A percentile compares a stretch with the other conserved stretches of the same genome.
Conservation (phyloP, 2,113 vertebrate species). For the Oncorhynchus mykiss region DNA sequence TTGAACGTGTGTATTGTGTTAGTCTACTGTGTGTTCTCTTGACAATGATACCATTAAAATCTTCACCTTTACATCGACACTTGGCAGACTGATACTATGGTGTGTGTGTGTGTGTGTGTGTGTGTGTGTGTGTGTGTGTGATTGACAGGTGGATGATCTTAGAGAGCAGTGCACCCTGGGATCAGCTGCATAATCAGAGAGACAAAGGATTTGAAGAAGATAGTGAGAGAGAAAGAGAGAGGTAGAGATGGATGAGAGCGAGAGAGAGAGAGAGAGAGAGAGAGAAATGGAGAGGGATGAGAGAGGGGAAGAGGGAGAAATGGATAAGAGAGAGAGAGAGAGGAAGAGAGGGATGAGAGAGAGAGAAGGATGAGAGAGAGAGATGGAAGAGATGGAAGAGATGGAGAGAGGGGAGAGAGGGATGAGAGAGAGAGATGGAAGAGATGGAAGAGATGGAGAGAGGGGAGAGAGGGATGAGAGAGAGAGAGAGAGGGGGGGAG, state of each 20-base stretch:
- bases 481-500: neutral
- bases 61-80: slow-evolving; percentile 1
- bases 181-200: slow-evolving; percentile 80
- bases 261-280: slow-evolving; percentile 29
- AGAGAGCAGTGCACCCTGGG: slow-evolving; percentile 76
- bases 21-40: too few relatives aligned
- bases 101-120: slow-evolving; percentile 22
- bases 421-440: slow-evolving; percentile 31
- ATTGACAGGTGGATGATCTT: slow-evolving; percentile 81
- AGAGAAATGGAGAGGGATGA: slow-evolving; percentile 32
- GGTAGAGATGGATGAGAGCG: neutral
- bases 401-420: too few relatives aligned
- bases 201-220: slow-evolving; percentile 78
- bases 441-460: neutral
- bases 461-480: too few relatives aligned
- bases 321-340: too few relatives aligned
- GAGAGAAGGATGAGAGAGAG: neutral
- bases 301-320: slow-evolving; percentile 7
- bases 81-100: neutral
- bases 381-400: slow-evolving; percentile 45
- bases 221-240: slow-evolving; percentile 31
- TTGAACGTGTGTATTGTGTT: too few relatives aligned
- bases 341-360: too few relatives aligned
- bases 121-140: slow-evolving; percentile 15
- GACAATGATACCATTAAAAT: too few relatives aligned